phyloP scores from a whole-genome alignment of 2,888 invertebrate genomes.

The Aphidoletes aphidimyza region DNA sequence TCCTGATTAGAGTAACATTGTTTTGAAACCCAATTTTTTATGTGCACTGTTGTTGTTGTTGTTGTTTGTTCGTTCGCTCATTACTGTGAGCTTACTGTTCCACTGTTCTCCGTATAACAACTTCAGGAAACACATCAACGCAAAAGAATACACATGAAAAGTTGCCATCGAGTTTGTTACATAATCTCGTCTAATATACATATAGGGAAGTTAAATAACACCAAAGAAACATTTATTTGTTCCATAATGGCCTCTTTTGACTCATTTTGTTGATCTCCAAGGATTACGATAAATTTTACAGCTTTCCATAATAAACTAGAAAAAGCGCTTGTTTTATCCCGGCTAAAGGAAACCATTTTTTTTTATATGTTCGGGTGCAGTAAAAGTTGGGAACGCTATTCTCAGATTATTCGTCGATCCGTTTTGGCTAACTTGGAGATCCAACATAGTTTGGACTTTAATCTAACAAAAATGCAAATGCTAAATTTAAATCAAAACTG shows the following conservation, averaged over 20 bases:
- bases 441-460: no score
- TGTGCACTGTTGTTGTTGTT: no score
- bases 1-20: background rate
- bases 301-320: conserved; percentile 15
- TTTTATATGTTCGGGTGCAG: no score
- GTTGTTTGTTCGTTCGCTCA: no score
- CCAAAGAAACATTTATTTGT: background rate
- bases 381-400: no score
- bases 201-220: background rate
- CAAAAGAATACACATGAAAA: background rate
- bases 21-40: background rate
- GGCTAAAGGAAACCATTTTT: background rate
- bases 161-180: background rate
- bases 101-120: no score
- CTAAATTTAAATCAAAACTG: no score
- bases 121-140: no score
- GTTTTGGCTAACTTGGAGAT: no score
- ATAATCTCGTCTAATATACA: background rate
- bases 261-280: conserved; percentile 15
- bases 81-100: no score
- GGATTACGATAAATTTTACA: conserved; percentile 31
- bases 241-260: conserved; percentile 10
- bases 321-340: background rate
- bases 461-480: no score
- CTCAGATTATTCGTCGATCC: no score